Base-by-base conservation (phyloP, 2,888 invertebrate species). In the Plagiodera versicolora region DNA sequence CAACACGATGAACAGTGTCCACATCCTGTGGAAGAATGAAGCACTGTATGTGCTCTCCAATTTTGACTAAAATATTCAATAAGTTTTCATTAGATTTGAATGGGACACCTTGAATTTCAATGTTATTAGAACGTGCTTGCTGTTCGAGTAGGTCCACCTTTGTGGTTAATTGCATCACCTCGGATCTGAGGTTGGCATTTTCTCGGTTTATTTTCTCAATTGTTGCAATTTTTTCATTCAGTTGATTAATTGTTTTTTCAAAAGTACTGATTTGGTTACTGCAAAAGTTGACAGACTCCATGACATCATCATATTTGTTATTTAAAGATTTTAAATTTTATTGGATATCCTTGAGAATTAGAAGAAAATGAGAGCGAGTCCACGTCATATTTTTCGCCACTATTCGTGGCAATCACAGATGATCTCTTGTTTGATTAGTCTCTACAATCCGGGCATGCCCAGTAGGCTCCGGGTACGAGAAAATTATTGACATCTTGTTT, bases 391-490 rank as follows among this genome's bases (percentile, higher is more conserved):
- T 45, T 45, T 45, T 18, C 45, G 45, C 16, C 16, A 45, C 45
- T 14, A 6, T 45, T 10, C 45, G 16, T 45, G 45, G 10, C 6
- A 14, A 45, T 16, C 45, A 45, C 45, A 45, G 45, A 45, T 10
- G 45, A 45, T 45, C 16, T 45, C 6, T 45, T 14, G 10, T 45
- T 45, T 14, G 45, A 10, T 45, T 45, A 9, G 45, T 45, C 45
- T 18, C 45, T 45, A 14, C 45, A 45, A 45, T 45, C 45, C 45
- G 18, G 18, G 16, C 45, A 16, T 2, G 5, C 45, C 45, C 45
- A 45, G 16, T 45, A 45, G 10, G 45, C 45, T 45, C 45, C 45
- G 10, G 45, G 45, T 45, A 45, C 45, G 45, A 45, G 45, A 18
- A 45, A 45, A 18, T 45, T 45, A 10, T 14, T 45, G 6, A 8